phyloP scores from a whole-genome alignment of 1,140 invertebrate species.

The Sycophaga agraensis region DNA sequence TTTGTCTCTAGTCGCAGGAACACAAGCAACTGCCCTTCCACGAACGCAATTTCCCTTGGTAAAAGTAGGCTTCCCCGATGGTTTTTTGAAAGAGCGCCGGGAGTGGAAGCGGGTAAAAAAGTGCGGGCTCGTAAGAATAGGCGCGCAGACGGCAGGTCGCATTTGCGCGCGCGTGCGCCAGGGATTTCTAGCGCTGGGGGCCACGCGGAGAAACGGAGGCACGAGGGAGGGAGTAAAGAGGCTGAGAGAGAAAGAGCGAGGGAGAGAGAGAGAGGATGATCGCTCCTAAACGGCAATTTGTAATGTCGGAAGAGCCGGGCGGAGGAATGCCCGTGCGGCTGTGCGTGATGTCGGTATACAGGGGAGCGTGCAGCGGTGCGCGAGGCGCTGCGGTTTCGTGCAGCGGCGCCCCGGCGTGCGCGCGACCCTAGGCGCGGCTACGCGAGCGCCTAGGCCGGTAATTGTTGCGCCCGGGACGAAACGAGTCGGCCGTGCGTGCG shows the following conservation, averaged over 20 bases:
- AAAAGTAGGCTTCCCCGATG: conserved; percentile 6
- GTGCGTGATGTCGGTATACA: not conserved
- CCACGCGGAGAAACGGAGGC: too few relatives aligned
- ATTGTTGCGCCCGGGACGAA: conserved; percentile 18
- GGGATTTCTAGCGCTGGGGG: too few relatives aligned
- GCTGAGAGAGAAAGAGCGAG: not conserved
- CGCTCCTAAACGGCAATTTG: conserved; percentile 27
- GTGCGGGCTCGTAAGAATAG: conserved; percentile 17
- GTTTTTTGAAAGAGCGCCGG: not conserved
- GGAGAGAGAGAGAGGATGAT: not conserved
- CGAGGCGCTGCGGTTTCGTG: conserved; percentile 11
- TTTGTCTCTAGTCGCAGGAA: not conserved
- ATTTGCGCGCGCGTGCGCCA: not conserved
- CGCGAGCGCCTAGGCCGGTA: too few relatives aligned
- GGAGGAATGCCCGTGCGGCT: conserved; percentile 10
- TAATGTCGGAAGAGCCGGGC: conserved; percentile 29
- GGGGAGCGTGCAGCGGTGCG: not conserved
- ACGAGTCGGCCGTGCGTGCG: conserved; percentile 1
- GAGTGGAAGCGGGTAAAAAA: not conserved
- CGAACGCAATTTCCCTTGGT: conserved; percentile 27
- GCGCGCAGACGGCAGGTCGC: conserved; percentile 1
- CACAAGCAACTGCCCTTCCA: conserved; percentile 18
- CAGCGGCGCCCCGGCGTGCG: not conserved
- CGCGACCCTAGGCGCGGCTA: conserved; percentile 15
- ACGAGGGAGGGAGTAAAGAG: too few relatives aligned